Conservation (phyloP, 1,140 invertebrate species). For the Trachymyrmex cornetzi region DNA sequence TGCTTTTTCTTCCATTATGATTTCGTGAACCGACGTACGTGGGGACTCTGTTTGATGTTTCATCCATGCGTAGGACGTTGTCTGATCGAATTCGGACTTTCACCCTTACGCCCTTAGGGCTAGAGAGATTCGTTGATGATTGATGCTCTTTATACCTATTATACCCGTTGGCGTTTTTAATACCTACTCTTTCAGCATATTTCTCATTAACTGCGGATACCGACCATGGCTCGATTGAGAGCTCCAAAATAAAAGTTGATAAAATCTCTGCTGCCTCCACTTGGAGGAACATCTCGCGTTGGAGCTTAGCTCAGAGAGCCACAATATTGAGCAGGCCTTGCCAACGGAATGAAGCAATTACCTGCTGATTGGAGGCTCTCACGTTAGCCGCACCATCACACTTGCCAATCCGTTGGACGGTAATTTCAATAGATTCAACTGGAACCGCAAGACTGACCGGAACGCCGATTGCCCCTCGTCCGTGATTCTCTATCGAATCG, state of each 20-base stretch:
- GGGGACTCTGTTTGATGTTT: constrained; percentile 17
- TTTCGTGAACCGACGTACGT: constrained; percentile 39
- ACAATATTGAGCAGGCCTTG: constrained; percentile 74
- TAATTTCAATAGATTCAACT: constrained; percentile 81
- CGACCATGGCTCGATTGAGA: not conserved
- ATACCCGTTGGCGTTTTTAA: not conserved
- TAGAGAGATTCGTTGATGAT: not conserved
- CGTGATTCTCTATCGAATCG: constrained; percentile 67
- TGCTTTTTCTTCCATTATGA: constrained; percentile 55
- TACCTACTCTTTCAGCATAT: not conserved
- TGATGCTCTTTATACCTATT: constrained; percentile 20
- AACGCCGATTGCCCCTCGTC: constrained; percentile 77
- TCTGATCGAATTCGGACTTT: not conserved
- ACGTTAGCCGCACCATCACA: constrained; percentile 83
- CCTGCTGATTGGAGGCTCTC: constrained; percentile 79
- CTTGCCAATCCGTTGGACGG: constrained; percentile 81
- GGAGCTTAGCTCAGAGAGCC: constrained; percentile 46
- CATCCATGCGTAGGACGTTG: constrained; percentile 21
- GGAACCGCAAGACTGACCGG: constrained; percentile 74
- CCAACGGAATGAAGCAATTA: constrained; percentile 81
- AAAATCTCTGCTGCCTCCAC: not conserved
- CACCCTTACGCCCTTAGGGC: not conserved
- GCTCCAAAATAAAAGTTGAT: constrained; percentile 32
- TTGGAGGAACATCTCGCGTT: constrained; percentile 15
- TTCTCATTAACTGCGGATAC: constrained; percentile 18